These are phyloP conservation scores for Vulpes ferrilata DNA, from an alignment of 2,113 vertebrate species.

Conservation along the genomic window DNA sequence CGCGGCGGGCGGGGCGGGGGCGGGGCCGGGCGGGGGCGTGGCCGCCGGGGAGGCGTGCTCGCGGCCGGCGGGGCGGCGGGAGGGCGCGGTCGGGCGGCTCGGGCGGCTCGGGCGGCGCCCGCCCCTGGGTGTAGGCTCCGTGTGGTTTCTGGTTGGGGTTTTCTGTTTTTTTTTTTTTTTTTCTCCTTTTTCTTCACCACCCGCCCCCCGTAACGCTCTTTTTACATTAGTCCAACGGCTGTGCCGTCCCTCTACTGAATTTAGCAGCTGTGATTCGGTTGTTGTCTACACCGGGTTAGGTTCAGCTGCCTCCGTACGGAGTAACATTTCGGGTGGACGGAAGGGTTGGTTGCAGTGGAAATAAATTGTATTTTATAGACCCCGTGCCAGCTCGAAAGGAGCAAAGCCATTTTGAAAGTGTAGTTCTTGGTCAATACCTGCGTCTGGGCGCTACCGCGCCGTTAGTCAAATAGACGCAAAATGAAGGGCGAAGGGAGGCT, in stretches of 20 bases:
- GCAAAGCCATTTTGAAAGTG: conserved; percentile 82
- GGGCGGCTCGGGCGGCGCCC: background rate
- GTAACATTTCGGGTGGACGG: background rate
- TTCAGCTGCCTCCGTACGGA: background rate
- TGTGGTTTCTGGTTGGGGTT: background rate
- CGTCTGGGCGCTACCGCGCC: background rate
- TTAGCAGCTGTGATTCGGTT: background rate
- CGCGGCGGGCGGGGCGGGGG: background rate
- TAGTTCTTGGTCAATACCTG: conserved; percentile 29
- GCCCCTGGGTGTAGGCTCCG: background rate
- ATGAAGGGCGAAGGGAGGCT: conserved; percentile 4
- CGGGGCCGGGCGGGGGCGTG: background rate
- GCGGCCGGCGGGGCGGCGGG: background rate
- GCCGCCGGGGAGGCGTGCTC: background rate
- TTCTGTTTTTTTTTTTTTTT: background rate
- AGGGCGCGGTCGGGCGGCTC: background rate
- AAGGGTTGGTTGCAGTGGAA: conserved; percentile 62
- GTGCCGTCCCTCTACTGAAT: background rate
- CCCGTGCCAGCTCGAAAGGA: conserved; percentile 46
- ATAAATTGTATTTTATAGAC: conserved; percentile 63
- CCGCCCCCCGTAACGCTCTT: background rate
- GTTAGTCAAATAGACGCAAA: conserved; percentile 23
- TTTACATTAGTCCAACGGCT: background rate
- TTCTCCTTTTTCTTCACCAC: background rate
- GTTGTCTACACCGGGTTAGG: background rate